These are phyloP conservation scores for Sylvilagus bachmani DNA, from an alignment of 2,113 vertebrate genomes.

Conservation along the genomic window DNA sequence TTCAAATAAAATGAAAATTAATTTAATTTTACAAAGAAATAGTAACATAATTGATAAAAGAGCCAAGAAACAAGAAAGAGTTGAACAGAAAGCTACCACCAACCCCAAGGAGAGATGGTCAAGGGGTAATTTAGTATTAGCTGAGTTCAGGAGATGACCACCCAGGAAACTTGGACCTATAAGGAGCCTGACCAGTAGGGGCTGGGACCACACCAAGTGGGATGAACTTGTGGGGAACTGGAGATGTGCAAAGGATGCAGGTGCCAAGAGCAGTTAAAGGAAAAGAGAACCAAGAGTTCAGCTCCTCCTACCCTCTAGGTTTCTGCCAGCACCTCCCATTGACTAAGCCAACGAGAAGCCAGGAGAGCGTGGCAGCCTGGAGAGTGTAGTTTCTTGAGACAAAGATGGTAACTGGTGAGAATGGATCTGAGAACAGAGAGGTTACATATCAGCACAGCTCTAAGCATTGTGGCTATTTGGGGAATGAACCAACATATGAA, in stretches of 20 bases:
- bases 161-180: background rate
- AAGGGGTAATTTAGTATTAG: background rate
- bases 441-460: too few species aligned
- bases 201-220: background rate
- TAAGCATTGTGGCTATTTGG: too few species aligned
- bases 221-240: background rate
- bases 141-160: background rate
- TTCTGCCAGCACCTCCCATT: background rate
- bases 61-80: constrained; percentile 12
- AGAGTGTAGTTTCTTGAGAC: background rate
- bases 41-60: background rate
- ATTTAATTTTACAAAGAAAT: background rate
- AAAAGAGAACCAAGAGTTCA: background rate
- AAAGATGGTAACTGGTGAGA: background rate
- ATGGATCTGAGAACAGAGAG: background rate
- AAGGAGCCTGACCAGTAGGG: background rate
- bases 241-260: background rate
- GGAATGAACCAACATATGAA: too few species aligned
- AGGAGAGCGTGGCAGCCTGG: background rate
- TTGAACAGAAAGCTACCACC: background rate
- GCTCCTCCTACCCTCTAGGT: background rate
- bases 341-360: background rate
- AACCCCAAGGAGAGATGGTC: background rate
- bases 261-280: background rate
- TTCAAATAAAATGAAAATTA: too few species aligned